phyloP scores from a whole-genome alignment of 2,888 invertebrate species.

The Diaprepes abbreviatus region DNA sequence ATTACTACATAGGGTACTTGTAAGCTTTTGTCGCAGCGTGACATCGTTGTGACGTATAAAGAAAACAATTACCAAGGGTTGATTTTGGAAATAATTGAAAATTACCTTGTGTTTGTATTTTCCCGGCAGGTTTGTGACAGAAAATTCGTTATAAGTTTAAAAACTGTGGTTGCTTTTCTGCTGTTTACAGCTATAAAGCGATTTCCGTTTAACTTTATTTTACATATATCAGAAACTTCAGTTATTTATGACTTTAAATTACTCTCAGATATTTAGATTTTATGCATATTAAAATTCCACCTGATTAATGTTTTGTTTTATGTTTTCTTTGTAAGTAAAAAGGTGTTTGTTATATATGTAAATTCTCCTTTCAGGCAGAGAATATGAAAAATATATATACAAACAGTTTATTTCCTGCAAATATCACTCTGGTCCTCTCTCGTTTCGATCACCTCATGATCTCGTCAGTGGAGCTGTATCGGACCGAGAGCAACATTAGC shows the following conservation, averaged over 20 bases:
- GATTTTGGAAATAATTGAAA: slow-evolving; percentile 41
- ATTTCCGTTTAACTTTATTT: not conserved
- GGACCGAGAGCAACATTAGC: too few relatives aligned
- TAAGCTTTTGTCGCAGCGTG: slow-evolving; percentile 20
- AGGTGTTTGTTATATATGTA: too few relatives aligned
- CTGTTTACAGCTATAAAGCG: slow-evolving; percentile 5
- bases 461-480: too few relatives aligned
- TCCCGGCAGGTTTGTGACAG: slow-evolving; percentile 27
- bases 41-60: slow-evolving; percentile 30
- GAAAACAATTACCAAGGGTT: slow-evolving; percentile 34
- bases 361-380: too few relatives aligned
- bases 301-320: too few relatives aligned
- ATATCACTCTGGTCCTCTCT: too few relatives aligned
- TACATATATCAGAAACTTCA: not conserved
- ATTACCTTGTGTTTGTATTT: slow-evolving; percentile 23
- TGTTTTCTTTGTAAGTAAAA: too few relatives aligned
- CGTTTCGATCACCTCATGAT: too few relatives aligned
- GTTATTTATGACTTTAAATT: not conserved
- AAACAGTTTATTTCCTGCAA: too few relatives aligned
- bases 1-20: slow-evolving; percentile 17
- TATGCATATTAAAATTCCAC: too few relatives aligned
- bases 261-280: too few relatives aligned
- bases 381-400: too few relatives aligned
- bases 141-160: slow-evolving; percentile 35
- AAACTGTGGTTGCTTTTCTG: slow-evolving; percentile 4